Evolutionary conservation across 1,140 invertebrate genomes (phyloP).

Genomic region (Acyrthosiphon pisum): DNA sequence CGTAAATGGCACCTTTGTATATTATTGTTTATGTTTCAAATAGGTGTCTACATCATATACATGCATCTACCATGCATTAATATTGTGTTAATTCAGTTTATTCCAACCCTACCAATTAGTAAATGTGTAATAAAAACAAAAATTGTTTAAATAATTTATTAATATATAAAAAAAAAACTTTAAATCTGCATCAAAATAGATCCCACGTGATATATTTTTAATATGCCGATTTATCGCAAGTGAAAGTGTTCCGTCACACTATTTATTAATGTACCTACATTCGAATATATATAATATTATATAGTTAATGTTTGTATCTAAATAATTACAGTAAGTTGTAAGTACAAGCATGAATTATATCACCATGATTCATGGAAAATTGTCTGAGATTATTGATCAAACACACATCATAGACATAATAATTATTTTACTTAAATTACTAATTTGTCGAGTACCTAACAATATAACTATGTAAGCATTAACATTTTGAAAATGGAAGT

Average conservation of each 20-base stretch:
- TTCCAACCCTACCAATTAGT: too few species aligned
- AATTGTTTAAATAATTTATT: not conserved
- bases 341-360: not conserved
- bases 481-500: conserved; percentile 12
- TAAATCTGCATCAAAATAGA: not conserved
- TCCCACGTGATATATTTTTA: not conserved
- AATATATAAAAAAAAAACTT: not conserved
- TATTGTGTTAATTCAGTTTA: too few species aligned
- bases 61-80: not conserved
- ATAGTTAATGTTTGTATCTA: not conserved
- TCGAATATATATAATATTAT: not conserved
- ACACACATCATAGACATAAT: not conserved
- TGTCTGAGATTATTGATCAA: not conserved
- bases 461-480: not conserved
- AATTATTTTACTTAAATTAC: not conserved
- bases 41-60: not conserved
- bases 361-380: not conserved
- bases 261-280: not conserved
- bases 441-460: not conserved
- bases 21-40: not conserved
- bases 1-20: not conserved
- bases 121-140: not conserved
- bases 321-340: not conserved
- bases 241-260: conserved; percentile 9
- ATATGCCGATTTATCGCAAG: not conserved